phyloP scores from a whole-genome alignment of 2,113 vertebrate genomes.

The Anoura caudifer region DNA sequence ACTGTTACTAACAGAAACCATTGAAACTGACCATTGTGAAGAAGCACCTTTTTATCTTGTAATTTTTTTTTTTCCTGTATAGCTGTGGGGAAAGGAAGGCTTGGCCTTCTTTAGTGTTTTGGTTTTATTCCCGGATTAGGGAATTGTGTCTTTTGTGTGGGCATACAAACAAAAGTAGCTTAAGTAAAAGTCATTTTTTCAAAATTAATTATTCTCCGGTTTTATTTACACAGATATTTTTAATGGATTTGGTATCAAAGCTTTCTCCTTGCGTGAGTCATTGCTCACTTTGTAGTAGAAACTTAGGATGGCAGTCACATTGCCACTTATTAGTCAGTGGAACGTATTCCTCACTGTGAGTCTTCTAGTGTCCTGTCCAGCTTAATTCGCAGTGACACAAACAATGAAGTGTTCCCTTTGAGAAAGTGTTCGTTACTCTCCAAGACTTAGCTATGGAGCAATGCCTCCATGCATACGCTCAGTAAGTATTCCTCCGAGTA shows the following conservation, averaged over 20 bases:
- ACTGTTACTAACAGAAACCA: background rate
- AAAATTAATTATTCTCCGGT: slow-evolving; percentile 68
- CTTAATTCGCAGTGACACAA: slow-evolving; percentile 49
- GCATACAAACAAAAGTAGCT: slow-evolving; percentile 56
- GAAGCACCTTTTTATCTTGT: background rate
- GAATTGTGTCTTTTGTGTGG: background rate
- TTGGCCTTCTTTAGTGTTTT: background rate
- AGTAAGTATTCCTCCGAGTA: background rate
- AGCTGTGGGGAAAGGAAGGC: background rate
- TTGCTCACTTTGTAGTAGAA: slow-evolving; percentile 51
- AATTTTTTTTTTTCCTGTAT: background rate
- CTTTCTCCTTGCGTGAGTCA: slow-evolving; percentile 29
- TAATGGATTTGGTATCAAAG: slow-evolving; percentile 55
- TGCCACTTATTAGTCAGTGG: slow-evolving; percentile 39
- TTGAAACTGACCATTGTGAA: background rate
- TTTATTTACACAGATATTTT: slow-evolving; percentile 56
- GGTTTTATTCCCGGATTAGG: background rate
- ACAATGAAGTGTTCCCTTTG: slow-evolving; percentile 12
- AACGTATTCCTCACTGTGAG: slow-evolving; percentile 36
- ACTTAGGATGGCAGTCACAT: slow-evolving; percentile 43
- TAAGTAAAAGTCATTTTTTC: slow-evolving; percentile 67
- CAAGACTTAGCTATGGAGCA: background rate
- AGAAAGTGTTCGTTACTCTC: slow-evolving; percentile 31
- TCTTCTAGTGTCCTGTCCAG: slow-evolving; percentile 25
- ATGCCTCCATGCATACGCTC: background rate